Base-by-base conservation (phyloP, 2,797 vertebrate species). In the Neomorphus geoffroyi region DNA sequence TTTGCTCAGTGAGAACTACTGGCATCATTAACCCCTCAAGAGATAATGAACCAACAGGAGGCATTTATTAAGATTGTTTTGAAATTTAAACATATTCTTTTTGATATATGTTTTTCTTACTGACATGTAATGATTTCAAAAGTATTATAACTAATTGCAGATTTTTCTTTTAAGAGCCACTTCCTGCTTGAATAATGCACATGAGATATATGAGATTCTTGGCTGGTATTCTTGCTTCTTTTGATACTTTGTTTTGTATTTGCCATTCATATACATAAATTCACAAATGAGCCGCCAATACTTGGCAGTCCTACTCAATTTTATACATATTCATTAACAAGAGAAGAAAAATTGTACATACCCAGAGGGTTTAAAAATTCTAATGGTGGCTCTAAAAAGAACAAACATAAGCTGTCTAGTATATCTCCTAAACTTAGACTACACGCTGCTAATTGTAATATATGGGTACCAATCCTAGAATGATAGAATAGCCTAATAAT, bases 231-330 rank as follows among this genome's bases (percentile, higher is more conserved):
- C 53, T 71, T 94, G 35, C 58, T 95, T 89, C 90, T 90, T 92
- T 95, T 94, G 64, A 93, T 94, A 87, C 50, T 81, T 75, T 56
- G 13, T 86, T 96, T 88, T 79, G 50, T 70, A 72, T 80, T 93
- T 96, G 83, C 80, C 81, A 92, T 87, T 96, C 84, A 80, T 61
- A 71, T 53, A 73, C 39, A 95, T 71, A 95, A 90, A 97, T 93
- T 94, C 78, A 91, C 74, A 96, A 96, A 65, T n/a, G 71, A 88
- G 70, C 32, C 64, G 91, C 69, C 53, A 56, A 45, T 91, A 81
- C 41, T 93, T 96, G 93, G 69, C 81, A 93, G 73, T 46, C 67
- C 64, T 94, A 86, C 84, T 96, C 90, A 93, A 92, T 35, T 91
- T 87, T 87, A 86, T 72, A 88, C 48, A 65, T 82, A 87, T 57